These are phyloP conservation scores for Drepana falcataria DNA, from an alignment of 2,888 invertebrate species.

Conservation along the genomic window DNA sequence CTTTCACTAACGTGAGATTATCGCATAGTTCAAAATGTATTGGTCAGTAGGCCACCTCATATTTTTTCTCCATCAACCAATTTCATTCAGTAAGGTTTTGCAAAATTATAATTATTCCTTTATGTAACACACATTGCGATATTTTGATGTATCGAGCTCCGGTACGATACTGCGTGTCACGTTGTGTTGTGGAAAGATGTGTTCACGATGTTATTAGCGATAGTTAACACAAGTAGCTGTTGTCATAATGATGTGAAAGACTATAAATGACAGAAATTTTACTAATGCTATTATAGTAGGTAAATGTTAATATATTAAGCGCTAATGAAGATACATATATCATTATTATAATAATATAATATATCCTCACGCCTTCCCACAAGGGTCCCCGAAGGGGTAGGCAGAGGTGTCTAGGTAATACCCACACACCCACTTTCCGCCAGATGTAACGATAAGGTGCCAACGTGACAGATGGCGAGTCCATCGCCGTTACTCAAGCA, in stretches of 20 bases:
- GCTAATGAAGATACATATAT: too few relatives aligned
- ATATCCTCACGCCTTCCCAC: too few relatives aligned
- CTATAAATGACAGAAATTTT: too few relatives aligned
- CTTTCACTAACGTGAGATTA: neutral
- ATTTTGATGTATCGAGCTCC: constrained; percentile 10
- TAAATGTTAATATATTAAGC: too few relatives aligned
- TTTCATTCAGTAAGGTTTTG: neutral
- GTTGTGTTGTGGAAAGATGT: constrained; percentile 18
- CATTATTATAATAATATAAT: too few relatives aligned
- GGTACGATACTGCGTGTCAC: constrained; percentile 9
- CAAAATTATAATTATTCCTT: constrained; percentile 8
- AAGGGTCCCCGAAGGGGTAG: too few relatives aligned
- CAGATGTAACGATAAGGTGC: too few relatives aligned
- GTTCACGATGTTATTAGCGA: constrained; percentile 12
- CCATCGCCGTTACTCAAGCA: too few relatives aligned
- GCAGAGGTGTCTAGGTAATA: too few relatives aligned
- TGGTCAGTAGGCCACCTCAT: constrained; percentile 13
- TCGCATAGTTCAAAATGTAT: neutral
- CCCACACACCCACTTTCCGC: too few relatives aligned
- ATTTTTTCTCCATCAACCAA: constrained; percentile 1
- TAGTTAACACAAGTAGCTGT: neutral
- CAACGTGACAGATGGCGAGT: too few relatives aligned
- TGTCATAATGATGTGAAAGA: constrained; percentile 3
- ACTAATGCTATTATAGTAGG: too few relatives aligned
- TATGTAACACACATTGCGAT: constrained; percentile 28